These are phyloP conservation scores for Agriopis leucophaearia DNA, from an alignment of 2,888 invertebrate species.

Conservation along the genomic window DNA sequence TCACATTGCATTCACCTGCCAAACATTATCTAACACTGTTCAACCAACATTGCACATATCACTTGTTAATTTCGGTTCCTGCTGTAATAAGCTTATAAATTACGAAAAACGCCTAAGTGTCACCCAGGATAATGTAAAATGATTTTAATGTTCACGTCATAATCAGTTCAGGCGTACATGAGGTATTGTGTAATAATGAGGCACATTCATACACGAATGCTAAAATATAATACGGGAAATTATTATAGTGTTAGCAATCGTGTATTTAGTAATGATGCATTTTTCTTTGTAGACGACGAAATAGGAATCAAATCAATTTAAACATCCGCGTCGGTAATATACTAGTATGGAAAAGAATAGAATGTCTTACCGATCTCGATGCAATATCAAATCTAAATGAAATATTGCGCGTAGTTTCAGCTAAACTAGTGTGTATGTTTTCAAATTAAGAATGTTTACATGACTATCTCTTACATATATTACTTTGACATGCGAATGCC, in stretches of 20 bases:
- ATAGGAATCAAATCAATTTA: neutral
- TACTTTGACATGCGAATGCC: neutral
- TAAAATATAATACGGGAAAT: no score
- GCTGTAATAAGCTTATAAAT: neutral
- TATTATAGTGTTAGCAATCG: no score
- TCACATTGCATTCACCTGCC: slow-evolving; percentile 19
- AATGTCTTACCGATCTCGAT: neutral
- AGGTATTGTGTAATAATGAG: no score
- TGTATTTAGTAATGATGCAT: neutral
- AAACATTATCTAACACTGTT: neutral
- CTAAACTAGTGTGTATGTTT: neutral
- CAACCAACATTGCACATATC: neutral
- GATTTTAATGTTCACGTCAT: no score
- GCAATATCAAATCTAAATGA: neutral
- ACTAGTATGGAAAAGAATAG: neutral
- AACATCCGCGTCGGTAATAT: neutral
- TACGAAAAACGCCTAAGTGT: neutral
- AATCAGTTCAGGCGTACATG: no score
- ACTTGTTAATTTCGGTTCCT: no score
- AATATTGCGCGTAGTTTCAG: neutral
- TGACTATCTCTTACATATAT: neutral
- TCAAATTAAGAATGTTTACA: neutral
- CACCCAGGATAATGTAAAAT: no score
- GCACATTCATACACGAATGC: no score
- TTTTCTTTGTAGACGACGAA: neutral